A percentile compares a stretch with the other conserved stretches of the same genome.
phyloP scores from a whole-genome alignment of 1,140 invertebrate genomes.

The Yoshiicerus persimilis region DNA sequence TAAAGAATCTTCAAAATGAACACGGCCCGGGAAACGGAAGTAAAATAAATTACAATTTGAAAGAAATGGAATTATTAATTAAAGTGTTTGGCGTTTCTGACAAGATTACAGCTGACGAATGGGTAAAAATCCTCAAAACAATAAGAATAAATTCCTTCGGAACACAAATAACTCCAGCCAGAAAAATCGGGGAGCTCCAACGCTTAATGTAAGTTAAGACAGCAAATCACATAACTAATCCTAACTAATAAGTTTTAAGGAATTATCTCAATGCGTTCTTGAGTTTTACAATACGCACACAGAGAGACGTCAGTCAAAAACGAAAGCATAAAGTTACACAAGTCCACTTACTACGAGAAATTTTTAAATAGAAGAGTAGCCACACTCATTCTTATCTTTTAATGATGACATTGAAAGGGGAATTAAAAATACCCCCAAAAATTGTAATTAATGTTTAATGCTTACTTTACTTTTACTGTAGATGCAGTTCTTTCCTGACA shows the following conservation, averaged over 20 bases:
- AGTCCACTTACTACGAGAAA: too few species aligned
- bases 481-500: neutral
- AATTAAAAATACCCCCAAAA: too few species aligned
- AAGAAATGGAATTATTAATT: neutral
- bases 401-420: too few species aligned
- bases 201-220: neutral
- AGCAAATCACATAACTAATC: neutral
- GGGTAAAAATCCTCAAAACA: neutral
- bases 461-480: neutral
- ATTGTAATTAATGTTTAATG: neutral
- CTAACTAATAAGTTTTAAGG: too few species aligned
- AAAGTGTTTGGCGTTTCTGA: neutral
- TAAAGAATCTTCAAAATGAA: neutral
- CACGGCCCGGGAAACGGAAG: neutral
- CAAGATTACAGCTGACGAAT: neutral
- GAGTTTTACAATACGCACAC: too few species aligned
- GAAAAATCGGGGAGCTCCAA: neutral
- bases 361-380: too few species aligned
- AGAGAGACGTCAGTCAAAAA: too few species aligned
- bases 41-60: neutral
- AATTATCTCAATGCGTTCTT: too few species aligned
- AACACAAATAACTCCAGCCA: neutral
- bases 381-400: too few species aligned
- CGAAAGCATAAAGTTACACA: too few species aligned
- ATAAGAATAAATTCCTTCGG: neutral